Conservation (phyloP, 2,797 vertebrate species). For the Anguilla pacifica region DNA sequence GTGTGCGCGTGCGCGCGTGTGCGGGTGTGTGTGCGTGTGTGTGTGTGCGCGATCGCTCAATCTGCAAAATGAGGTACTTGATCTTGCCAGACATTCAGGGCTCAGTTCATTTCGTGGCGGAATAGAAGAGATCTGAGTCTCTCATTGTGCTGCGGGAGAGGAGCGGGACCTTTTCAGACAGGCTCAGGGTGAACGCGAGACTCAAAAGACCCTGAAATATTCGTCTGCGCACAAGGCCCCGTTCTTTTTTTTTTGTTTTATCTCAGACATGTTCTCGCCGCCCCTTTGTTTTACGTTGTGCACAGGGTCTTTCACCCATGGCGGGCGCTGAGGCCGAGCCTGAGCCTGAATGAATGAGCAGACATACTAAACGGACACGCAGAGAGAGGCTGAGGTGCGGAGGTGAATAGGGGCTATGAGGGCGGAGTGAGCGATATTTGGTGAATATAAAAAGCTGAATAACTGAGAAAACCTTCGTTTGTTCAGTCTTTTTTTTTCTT, state of each 20-base stretch:
- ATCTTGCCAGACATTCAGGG: not conserved
- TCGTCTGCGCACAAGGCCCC: not conserved
- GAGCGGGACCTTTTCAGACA: not conserved
- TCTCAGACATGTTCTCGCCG: not conserved
- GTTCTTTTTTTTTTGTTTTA: not conserved
- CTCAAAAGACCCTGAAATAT: constrained; percentile 2
- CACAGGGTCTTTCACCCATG: constrained; percentile 44
- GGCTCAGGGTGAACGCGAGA: not conserved
- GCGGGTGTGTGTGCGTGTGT: not conserved
- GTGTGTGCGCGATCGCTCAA: not conserved
- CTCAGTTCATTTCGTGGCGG: constrained; percentile 8
- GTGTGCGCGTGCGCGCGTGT: too few species aligned
- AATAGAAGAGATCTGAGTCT: not conserved
- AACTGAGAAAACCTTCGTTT: not conserved
- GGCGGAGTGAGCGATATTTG: not conserved
- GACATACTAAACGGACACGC: constrained; percentile 35
- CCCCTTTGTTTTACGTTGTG: not conserved
- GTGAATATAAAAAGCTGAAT: not conserved
- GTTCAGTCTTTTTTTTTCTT: not conserved
- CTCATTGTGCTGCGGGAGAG: not conserved
- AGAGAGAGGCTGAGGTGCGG: not conserved
- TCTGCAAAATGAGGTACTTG: not conserved
- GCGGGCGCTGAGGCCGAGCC: constrained; percentile 49
- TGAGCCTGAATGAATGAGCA: constrained; percentile 51
- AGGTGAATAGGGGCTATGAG: not conserved